Evolutionary conservation across 2,888 invertebrate genomes (phyloP).

Genomic region (Tetrapedia diversipes): DNA sequence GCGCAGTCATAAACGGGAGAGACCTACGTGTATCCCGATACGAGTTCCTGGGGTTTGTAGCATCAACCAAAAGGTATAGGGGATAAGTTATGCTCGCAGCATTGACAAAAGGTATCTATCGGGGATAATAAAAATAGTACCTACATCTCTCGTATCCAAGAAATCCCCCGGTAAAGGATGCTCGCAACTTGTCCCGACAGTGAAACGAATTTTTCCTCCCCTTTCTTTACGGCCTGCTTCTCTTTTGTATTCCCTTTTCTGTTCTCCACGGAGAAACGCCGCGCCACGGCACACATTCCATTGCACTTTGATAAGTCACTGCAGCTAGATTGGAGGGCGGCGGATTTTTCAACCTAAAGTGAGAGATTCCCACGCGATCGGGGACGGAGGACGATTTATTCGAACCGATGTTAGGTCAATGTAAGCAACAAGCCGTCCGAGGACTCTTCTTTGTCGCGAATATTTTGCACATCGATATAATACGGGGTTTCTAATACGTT

Average conservation of each 20-base stretch:
- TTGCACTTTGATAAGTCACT: conserved; percentile 61
- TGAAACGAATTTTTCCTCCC: conserved; percentile 38
- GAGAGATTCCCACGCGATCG: conserved; percentile 23
- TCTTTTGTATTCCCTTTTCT: conserved; percentile 34
- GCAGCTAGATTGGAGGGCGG: conserved; percentile 48
- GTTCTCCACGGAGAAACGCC: conserved; percentile 32
- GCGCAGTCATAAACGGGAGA: conserved; percentile 27
- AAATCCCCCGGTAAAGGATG: conserved; percentile 48
- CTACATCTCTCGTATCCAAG: conserved; percentile 48
- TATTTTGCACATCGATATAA: no score
- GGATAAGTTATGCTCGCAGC: conserved; percentile 47
- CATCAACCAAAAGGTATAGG: conserved; percentile 18
- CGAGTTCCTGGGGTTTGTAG: conserved; percentile 31
- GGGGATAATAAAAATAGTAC: conserved; percentile 55
- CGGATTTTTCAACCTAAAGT: conserved; percentile 54
- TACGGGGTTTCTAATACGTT: no score
- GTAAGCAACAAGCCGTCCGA: no score
- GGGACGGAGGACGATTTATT: conserved; percentile 30
- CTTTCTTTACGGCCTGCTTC: background rate
- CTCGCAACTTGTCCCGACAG: conserved; percentile 50
- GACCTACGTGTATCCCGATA: conserved; percentile 44
- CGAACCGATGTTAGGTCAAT: no score
- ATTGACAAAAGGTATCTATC: conserved; percentile 47
- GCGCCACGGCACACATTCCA: conserved; percentile 52
- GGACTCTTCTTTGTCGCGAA: background rate